Base-by-base conservation (phyloP, 2,888 invertebrate genomes). In the Spodoptera exigua region DNA sequence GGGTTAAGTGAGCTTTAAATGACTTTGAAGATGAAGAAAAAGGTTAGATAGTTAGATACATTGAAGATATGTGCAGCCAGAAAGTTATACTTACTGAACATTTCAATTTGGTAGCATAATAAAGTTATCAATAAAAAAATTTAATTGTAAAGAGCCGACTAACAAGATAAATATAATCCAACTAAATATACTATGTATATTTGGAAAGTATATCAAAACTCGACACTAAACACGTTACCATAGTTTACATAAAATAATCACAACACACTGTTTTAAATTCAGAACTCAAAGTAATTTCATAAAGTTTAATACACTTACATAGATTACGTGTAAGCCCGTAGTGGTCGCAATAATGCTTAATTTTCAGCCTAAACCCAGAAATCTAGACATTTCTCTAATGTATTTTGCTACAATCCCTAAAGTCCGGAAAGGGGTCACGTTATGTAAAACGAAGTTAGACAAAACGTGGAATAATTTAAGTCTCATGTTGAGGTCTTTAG, bases 391-490 rank as follows among this genome's bases (percentile, higher is more conserved):
- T 55, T 47, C 54, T 53, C 45, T 76, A 61, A 76, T 65, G 54
- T 61, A 16, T 62, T 74, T 66, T 61, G 56, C 37, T 63, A 61
- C 59, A 55, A 61, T 53, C 57, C 55, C 27, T 21, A 13, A 47
- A 57, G 43, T 39, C 37, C 17, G 21, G 16, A 41, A 54, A 51
- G 51, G 52, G 70, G 66, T 60, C 66, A 55, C 52, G 39, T 74
- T 69, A 1, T 62, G 61, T 54, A 55, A 58, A 74, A 74, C 59
- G 61, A 58, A 68, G 55, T 74, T 68, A 68, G 58, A 21, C 13
- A n/a, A 55, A 46, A 35, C 65, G 53, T 54, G 54, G 65, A 69
- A 70, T 74, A 69, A 70, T 65, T 74, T 58, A 65, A 56, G 58
- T 69, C 65, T 51, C 21, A 54, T 61, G 49, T 55, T 45, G 43